Evolutionary conservation across 2,797 vertebrate species (phyloP).

Genomic region (Lophotriccus pileatus): DNA sequence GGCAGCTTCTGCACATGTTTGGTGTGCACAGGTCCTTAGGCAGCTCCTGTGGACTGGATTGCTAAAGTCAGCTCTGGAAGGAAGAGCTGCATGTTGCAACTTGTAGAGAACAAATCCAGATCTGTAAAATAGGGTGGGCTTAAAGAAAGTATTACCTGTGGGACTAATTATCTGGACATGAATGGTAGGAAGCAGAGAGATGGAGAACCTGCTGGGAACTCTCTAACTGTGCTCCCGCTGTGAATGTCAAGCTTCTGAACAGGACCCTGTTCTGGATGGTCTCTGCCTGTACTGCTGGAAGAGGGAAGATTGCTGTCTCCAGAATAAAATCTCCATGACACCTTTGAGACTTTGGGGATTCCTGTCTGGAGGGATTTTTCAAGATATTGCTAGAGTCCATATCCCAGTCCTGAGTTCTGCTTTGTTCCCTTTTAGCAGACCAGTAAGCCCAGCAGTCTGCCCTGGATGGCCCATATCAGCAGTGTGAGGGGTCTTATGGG

Average conservation of each 20-base stretch:
- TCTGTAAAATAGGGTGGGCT: background rate
- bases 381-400: background rate
- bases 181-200: background rate
- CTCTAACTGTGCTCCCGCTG: background rate
- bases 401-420: background rate
- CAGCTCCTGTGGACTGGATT: background rate
- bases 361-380: background rate
- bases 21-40: background rate
- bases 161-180: background rate
- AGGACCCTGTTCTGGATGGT: rapidly evolving
- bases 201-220: background rate
- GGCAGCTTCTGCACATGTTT: rapidly evolving
- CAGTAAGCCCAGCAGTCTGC: background rate
- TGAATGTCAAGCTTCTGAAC: background rate
- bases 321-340: rapidly evolving
- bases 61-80: background rate
- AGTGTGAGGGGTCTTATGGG: rapidly evolving
- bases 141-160: background rate
- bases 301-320: background rate
- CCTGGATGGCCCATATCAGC: background rate
- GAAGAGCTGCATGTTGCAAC: background rate
- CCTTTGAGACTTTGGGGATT: background rate
- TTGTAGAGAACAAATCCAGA: background rate
- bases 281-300: background rate
- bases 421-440: background rate